phyloP scores from a whole-genome alignment of 2,113 vertebrate genomes.

The Asarcornis scutulata region DNA sequence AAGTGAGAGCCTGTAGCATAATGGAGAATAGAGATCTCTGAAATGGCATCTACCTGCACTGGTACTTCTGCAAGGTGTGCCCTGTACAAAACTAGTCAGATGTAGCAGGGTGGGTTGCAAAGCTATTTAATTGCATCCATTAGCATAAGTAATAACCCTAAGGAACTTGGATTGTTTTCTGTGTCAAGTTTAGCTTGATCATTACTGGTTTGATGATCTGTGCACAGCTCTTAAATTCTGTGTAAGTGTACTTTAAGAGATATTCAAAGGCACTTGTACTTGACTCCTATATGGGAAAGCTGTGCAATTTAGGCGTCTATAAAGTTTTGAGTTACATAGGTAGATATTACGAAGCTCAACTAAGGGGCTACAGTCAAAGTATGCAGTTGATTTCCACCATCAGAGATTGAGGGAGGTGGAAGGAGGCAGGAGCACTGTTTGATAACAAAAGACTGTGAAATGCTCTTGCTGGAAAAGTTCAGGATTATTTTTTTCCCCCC shows the following conservation, averaged over 20 bases:
- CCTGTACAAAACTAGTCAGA: background rate
- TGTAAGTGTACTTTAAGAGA: background rate
- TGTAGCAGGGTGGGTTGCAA: background rate
- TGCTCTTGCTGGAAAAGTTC: constrained; percentile 6
- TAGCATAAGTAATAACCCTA: background rate
- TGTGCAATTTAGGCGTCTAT: background rate
- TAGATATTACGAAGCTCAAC: background rate
- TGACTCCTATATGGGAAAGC: background rate
- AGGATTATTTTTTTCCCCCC: background rate
- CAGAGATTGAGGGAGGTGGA: background rate
- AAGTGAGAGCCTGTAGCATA: background rate
- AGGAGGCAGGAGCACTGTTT: background rate
- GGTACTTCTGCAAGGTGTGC: background rate
- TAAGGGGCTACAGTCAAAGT: background rate
- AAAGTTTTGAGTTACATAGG: background rate
- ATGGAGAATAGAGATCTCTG: background rate
- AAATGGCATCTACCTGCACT: background rate
- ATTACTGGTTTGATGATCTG: constrained; percentile 2
- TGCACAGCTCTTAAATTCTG: background rate
- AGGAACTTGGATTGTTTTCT: constrained; percentile 17
- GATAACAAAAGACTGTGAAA: background rate
- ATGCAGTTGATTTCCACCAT: background rate
- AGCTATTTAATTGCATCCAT: background rate
- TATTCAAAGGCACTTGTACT: background rate
- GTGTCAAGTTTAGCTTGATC: background rate